Percentiles rank a stretch among this genome's conserved stretches.
These are phyloP conservation scores for Lonchura striata DNA, from an alignment of 2,113 vertebrate genomes.

Conservation along the genomic window DNA sequence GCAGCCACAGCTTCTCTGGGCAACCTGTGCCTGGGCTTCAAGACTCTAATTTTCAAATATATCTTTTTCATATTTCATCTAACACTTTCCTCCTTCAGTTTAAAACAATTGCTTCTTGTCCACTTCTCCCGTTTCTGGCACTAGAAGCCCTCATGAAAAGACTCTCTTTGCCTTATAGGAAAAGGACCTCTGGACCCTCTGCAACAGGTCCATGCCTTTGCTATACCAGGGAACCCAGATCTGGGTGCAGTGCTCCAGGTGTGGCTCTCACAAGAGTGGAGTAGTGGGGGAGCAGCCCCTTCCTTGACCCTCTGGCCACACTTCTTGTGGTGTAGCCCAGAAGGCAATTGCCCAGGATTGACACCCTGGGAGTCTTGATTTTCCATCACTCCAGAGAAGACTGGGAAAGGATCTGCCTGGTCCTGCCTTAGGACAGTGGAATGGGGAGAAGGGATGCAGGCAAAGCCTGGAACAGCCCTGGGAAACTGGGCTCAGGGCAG, in stretches of 20 bases:
- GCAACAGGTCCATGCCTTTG: not conserved
- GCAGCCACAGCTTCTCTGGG: not conserved
- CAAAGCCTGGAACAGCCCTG: not conserved
- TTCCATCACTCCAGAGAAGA: not conserved
- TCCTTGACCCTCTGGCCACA: not conserved
- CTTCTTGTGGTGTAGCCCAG: not conserved
- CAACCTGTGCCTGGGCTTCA: not conserved
- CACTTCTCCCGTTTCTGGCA: not conserved
- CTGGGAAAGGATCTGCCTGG: not conserved
- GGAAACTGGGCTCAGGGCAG: not conserved
- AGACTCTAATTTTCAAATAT: accelerated
- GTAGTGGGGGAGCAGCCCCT: accelerated
- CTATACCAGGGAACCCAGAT: not conserved
- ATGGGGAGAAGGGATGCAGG: not conserved
- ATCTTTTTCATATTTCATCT: not conserved
- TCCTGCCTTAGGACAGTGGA: not conserved
- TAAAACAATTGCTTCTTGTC: not conserved
- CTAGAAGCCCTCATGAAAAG: not conserved
- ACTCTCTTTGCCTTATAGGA: not conserved
- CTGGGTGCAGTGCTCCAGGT: not conserved
- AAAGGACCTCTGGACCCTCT: not conserved
- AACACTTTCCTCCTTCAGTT: not conserved
- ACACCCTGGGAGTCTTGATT: not conserved
- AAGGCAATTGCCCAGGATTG: accelerated
- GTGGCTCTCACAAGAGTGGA: accelerated